Conservation (phyloP, 2,888 invertebrate species). For the Lamproptera curius region DNA sequence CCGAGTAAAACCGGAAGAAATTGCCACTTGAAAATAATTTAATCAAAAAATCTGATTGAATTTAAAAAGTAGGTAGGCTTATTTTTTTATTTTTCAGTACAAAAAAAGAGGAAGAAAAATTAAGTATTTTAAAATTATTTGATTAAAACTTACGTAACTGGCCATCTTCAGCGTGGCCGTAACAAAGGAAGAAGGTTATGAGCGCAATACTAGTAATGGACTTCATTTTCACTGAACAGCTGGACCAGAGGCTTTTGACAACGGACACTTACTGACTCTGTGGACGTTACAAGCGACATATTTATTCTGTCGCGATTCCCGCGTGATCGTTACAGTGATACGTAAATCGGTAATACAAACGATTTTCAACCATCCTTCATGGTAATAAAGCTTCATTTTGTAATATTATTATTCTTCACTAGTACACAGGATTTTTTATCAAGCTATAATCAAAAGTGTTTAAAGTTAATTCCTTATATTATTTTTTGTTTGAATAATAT, state of each 20-base stretch:
- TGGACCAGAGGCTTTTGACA: constrained; percentile 34
- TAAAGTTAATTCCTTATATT: too few species aligned
- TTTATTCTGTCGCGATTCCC: constrained; percentile 40
- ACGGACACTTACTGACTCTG: constrained; percentile 49
- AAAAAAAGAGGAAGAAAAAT: too few species aligned
- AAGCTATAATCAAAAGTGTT: too few species aligned
- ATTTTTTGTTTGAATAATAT: too few species aligned
- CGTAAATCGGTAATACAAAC: constrained; percentile 13
- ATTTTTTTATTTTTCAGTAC: too few species aligned
- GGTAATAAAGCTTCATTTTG: not conserved
- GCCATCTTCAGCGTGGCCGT: constrained; percentile 37
- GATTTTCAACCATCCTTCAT: not conserved
- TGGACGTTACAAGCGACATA: constrained; percentile 37
- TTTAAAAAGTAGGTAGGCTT: too few species aligned
- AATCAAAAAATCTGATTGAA: too few species aligned
- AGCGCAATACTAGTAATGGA: constrained; percentile 40
- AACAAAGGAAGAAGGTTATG: constrained; percentile 34
- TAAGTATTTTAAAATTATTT: not conserved
- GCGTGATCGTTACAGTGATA: constrained; percentile 17
- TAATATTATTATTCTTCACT: too few species aligned
- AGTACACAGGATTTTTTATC: too few species aligned
- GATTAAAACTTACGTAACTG: constrained; percentile 50
- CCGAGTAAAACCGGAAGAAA: too few species aligned
- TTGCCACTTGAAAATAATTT: too few species aligned
- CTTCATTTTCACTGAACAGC: constrained; percentile 38